Evolutionary conservation across 2,888 invertebrate genomes (phyloP), one percentile per base, ranked within the genome.

Genomic region (Siphlonurus alternatus): DNA sequence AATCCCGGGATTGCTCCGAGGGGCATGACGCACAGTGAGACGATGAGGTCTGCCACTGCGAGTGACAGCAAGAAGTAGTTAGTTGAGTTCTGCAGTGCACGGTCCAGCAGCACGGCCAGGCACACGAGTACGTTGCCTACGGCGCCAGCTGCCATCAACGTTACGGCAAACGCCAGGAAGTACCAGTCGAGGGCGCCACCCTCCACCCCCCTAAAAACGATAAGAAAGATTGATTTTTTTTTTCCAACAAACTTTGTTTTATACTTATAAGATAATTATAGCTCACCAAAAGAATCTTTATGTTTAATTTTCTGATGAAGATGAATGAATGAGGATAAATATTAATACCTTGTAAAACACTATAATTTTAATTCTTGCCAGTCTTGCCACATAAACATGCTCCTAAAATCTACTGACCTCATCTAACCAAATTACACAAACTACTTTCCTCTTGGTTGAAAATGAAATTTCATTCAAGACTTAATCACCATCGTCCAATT

Each of bases 1-100:
- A 96, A 90, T 73, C 93, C 94, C 25, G 91, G 92, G 71, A 95
- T 87, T 53, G 96, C 93, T 66, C 93, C 93, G 75, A 95, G 82
- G 2, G 96, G 96, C 96, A 97, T 97, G 65, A 96, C 96, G 73
- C 95, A 88, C 67, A 93, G 77, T 72, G 93, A 93, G 73, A 96
- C 95, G 67, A 96, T 80, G 65, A 96, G 80, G 78, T 97, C 96
- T 63, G 96, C 95, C 64, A 95, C 88, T 59, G 95, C 94, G 74
- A 97, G 77, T 23, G 95, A 95, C 71, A 95, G 81, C 67, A 96
- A 81, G 76, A 96, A 96, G 78, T 95, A 95, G 78, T 96, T 97
- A 68, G 96, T 96, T 68, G 93, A 91, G 76, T 93, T 96, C 77
- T 96, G 95, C 67, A 96, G 78, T 71, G 89, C 82, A 67, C 89